Base-by-base conservation (phyloP, 2,113 vertebrate species). In the Pterocles burchelli region DNA sequence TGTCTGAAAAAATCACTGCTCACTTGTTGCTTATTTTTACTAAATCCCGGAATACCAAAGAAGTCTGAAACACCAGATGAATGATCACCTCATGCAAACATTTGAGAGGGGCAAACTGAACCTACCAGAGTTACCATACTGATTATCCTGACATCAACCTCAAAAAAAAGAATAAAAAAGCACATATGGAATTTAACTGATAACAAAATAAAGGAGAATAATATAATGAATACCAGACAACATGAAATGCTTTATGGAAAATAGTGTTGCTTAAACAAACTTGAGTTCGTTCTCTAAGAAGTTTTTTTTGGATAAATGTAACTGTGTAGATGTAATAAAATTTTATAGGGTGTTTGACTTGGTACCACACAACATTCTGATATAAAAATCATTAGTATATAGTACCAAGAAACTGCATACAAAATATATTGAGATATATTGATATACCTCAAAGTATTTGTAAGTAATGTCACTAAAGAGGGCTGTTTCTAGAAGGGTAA, bases 211-310 rank as follows among this genome's bases (percentile, higher is more conserved):
- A 91, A 91, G 48, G 66, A 91, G 82, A 91, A 76, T 65, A 82
- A 77, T 55, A 36, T 96, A 95, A 95, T 95, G 95, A 95, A 95
- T 90, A 86, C 93, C 94, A 96, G 93, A 84, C 89, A 95, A 92
- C 68, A 71, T 67, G 20, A 93, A 95, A 93, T 78, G 65, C 38
- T 75, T 86, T 84, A 86, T 90, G 95, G 94, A 92, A 96, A 96
- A 90, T 31, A 84, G 17, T 55, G 26, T 93, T 93, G 55, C 80
- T 95, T 93, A 95, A 90, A 95, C 55, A 95, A 96, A 96, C 80
- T 86, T 81, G 63, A 93, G 72, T 95, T 93, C 89, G 74, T 89
- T 89, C 59, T 86, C 55, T 86, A 80, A 86, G 43, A 76, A 55
- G 65, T 10, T 90, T 82, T 88, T 92, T 94, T 95, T 95, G 5